Conservation (phyloP, 2,797 vertebrate species). For the Distichodus sexfasciatus region DNA sequence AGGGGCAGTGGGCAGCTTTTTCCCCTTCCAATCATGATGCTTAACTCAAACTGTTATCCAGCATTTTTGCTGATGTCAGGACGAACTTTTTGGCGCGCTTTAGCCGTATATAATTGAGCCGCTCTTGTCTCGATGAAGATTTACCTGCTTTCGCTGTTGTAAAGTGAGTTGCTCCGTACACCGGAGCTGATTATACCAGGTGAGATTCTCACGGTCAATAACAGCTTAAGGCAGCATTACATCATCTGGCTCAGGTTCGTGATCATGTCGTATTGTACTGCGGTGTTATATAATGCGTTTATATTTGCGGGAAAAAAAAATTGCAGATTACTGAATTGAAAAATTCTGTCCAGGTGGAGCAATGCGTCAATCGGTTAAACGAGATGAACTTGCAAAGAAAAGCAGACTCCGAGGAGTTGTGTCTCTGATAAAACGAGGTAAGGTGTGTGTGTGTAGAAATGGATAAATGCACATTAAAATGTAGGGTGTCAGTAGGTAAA, state of each 20-base stretch:
- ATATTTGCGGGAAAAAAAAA: too few relatives aligned
- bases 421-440: too few relatives aligned
- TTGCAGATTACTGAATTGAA: background rate
- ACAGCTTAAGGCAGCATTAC: conserved; percentile 76
- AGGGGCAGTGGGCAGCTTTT: too few relatives aligned
- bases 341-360: conserved; percentile 67
- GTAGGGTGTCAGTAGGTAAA: too few relatives aligned
- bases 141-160: conserved; percentile 61
- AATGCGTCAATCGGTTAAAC: conserved; percentile 73
- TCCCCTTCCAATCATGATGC: too few relatives aligned
- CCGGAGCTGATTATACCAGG: conserved; percentile 79
- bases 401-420: conserved; percentile 61
- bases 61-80: too few relatives aligned
- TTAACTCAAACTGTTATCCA: too few relatives aligned
- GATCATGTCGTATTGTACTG: too few relatives aligned
- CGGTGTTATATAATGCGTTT: too few relatives aligned
- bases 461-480: too few relatives aligned
- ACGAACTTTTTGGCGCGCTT: background rate
- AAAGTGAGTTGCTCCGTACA: conserved; percentile 68
- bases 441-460: too few relatives aligned
- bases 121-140: conserved; percentile 62
- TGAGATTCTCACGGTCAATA: conserved; percentile 74
- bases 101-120: conserved; percentile 38
- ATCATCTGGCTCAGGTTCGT: conserved; percentile 83
- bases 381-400: conserved; percentile 69